phyloP scores from a whole-genome alignment of 2,113 vertebrate species.

The Catharus bicknelli region DNA sequence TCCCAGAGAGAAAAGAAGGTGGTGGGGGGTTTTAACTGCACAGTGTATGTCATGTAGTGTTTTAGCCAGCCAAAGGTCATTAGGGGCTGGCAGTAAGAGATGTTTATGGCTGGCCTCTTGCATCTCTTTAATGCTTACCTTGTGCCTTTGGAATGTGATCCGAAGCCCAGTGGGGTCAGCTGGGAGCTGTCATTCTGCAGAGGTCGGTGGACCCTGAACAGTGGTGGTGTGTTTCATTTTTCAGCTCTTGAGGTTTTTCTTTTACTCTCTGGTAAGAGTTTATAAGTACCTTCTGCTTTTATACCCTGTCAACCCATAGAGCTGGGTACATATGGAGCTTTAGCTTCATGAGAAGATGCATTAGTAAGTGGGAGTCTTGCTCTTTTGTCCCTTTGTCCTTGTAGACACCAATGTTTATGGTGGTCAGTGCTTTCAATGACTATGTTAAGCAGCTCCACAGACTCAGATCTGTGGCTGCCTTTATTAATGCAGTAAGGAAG shows the following conservation, averaged over 20 bases:
- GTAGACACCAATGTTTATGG: background rate
- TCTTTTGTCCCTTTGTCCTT: slow-evolving; percentile 46
- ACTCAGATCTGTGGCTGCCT: background rate
- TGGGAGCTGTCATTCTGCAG: background rate
- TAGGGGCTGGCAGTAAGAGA: background rate
- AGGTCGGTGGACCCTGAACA: background rate
- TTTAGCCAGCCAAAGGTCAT: slow-evolving; percentile 4
- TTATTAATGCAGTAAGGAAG: background rate
- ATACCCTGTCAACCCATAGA: background rate
- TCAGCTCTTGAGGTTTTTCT: background rate
- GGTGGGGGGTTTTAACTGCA: background rate
- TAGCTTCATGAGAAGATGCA: background rate
- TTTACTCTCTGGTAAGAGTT: slow-evolving; percentile 12
- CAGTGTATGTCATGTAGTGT: background rate
- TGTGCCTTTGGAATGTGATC: slow-evolving; percentile 8
- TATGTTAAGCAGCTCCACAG: background rate
- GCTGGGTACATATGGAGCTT: background rate
- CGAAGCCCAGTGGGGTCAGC: background rate
- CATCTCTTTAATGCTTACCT: slow-evolving; percentile 24
- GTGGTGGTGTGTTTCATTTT: background rate
- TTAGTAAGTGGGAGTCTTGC: background rate
- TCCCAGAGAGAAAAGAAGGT: background rate
- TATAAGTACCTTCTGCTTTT: slow-evolving; percentile 14
- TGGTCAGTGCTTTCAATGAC: background rate
- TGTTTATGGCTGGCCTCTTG: background rate